Evolutionary conservation across 2,888 invertebrate genomes (phyloP).

Genomic region (Pyrochroa serraticornis): DNA sequence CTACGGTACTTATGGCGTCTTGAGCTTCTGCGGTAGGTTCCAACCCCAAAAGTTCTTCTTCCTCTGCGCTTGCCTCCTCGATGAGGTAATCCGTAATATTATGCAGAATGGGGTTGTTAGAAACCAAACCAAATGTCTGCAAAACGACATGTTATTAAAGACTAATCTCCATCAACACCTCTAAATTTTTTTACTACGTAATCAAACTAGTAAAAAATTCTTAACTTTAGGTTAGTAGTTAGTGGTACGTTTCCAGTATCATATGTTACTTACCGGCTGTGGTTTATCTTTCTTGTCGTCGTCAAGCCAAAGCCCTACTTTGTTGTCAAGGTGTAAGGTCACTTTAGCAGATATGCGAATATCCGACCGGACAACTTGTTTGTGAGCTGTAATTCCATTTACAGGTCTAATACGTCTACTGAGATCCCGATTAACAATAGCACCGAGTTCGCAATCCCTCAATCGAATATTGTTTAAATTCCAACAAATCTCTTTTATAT

Average conservation of each 20-base stretch:
- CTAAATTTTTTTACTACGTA: no score
- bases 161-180: no score
- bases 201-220: no score
- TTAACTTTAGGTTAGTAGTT: no score
- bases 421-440: slow-evolving; percentile 95
- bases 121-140: slow-evolving; percentile 72
- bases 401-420: slow-evolving; percentile 92
- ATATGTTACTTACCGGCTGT: slow-evolving; percentile 26
- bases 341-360: slow-evolving; percentile 92
- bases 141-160: no score
- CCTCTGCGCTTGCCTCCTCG: slow-evolving; percentile 98
- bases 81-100: slow-evolving; percentile 98
- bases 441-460: slow-evolving; percentile 89
- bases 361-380: slow-evolving; percentile 87
- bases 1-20: slow-evolving; percentile 61
- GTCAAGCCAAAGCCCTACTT: slow-evolving; percentile 78
- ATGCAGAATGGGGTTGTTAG: slow-evolving; percentile 91
- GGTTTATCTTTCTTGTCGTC: slow-evolving; percentile 58
- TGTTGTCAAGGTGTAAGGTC: slow-evolving; percentile 86
- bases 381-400: slow-evolving; percentile 88
- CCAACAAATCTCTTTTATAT: slow-evolving; percentile 99
- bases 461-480: slow-evolving; percentile 93
- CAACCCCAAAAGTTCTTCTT: slow-evolving; percentile 88
- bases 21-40: slow-evolving; percentile 60
- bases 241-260: no score